Evolutionary conservation across 2,888 invertebrate genomes (phyloP).

Genomic region (Latrodectus hesperus): DNA sequence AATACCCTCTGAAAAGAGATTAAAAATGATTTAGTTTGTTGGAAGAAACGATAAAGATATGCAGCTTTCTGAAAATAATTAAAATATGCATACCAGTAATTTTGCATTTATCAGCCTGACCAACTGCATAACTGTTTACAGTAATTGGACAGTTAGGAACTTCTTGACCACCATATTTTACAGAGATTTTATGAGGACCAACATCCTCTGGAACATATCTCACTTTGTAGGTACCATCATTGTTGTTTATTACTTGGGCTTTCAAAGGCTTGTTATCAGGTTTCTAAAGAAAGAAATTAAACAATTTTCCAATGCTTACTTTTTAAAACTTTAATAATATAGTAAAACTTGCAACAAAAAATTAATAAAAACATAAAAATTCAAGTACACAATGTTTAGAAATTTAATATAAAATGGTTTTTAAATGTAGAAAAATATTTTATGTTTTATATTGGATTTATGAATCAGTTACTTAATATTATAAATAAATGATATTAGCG

Average conservation of each 20-base stretch:
- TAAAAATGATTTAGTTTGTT: neutral
- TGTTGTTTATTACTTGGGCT: slow-evolving; percentile 78
- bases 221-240: slow-evolving; percentile 83
- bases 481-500: no score
- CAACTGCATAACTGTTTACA: slow-evolving; percentile 83
- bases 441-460: neutral
- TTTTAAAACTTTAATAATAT: neutral
- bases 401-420: neutral
- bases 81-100: slow-evolving; percentile 79
- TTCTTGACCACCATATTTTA: slow-evolving; percentile 86
- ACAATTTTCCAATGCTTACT: neutral
- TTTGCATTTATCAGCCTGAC: slow-evolving; percentile 84
- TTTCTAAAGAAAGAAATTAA: slow-evolving; percentile 41
- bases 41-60: neutral
- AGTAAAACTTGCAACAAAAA: no score
- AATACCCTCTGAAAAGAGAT: slow-evolving; percentile 79
- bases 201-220: slow-evolving; percentile 84
- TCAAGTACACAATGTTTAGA: no score
- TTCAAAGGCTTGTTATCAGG: slow-evolving; percentile 83
- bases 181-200: slow-evolving; percentile 86
- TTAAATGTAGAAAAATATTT: neutral
- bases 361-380: no score
- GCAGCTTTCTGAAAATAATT: neutral
- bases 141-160: slow-evolving; percentile 83
- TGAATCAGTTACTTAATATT: neutral